Evolutionary conservation across 2,113 vertebrate genomes (phyloP), one percentile per base, ranked within the genome.

Genomic region (Sapayoa aenigma): DNA sequence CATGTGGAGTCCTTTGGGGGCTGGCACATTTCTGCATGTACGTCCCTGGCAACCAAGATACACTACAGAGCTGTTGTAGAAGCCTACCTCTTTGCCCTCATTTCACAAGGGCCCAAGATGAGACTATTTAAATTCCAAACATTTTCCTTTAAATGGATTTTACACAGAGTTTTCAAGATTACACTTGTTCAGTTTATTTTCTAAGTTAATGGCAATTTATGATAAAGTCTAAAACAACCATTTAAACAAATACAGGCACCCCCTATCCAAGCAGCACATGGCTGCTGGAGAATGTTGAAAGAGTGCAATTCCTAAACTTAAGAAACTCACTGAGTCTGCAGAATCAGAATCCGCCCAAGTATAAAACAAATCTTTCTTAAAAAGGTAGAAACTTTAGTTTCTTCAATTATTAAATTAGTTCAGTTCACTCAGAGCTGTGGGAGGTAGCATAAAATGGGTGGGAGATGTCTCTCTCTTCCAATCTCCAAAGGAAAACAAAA

Each of bases 261-360:
- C 12, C 9, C 35, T 52, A 42, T 15, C 82, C 37, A 71, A 88
- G 63, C 18, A 78, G 50, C 6, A 50, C 42, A 44, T 0, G 1
- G 28, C 18, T 71, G 19, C 33, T 67, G 59, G 14, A 72, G 9
- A 89, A 81, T 2, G 1, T 53, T 72, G 73, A 39, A 60, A 62
- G 66, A 44, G 59, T 1, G 0, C 20, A 44, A 79, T 37, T 69
- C 53, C 39, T 69, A 25, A 84, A 86, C 30, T 47, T 0, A 0
- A 59, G 24, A 39, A 88, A 92, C 67, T 44, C 55, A 75, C 6
- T 5, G 55, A 68, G 22, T 31, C 44, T 0, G 0, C 7, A n/a
- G 41, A 79, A 62, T 9, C 30, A 42, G 68, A 80, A 68, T n/a
- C n/a, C 60, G 62, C 7, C 42, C 20, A 65, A 77, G 27, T 13